Evolutionary conservation across 1,140 invertebrate genomes (phyloP).

Genomic region (Caerostris darwini): DNA sequence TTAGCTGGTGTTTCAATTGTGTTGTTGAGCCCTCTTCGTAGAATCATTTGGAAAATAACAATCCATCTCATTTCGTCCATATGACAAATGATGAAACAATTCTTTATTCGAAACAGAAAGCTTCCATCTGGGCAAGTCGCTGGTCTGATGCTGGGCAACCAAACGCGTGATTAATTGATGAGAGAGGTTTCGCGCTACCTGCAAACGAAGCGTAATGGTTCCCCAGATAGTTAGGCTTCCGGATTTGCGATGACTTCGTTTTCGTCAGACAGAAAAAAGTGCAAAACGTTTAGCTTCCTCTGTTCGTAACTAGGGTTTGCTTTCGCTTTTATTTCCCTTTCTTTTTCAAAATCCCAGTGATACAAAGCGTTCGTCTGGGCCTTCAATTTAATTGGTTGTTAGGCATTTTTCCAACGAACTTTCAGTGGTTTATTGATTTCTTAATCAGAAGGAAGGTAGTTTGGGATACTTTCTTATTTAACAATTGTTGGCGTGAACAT

Average conservation of each 20-base stretch:
- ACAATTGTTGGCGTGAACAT: background rate
- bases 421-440: conserved; percentile 31
- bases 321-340: conserved; percentile 30
- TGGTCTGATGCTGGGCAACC: conserved; percentile 47
- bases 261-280: conserved; percentile 22
- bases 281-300: conserved; percentile 41
- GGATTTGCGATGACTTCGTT: conserved; percentile 51
- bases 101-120: conserved; percentile 61
- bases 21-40: background rate
- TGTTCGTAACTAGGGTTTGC: conserved; percentile 14
- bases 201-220: conserved; percentile 54
- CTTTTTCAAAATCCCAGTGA: conserved; percentile 10
- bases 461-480: background rate
- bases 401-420: conserved; percentile 33
- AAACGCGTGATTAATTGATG: conserved; percentile 60
- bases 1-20: background rate
- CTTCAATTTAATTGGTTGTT: conserved; percentile 50
- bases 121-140: conserved; percentile 19
- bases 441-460: conserved; percentile 10
- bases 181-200: conserved; percentile 26
- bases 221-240: conserved; percentile 45
- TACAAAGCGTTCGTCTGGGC: background rate
- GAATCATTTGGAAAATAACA: conserved; percentile 59
- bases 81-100: conserved; percentile 71
- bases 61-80: conserved; percentile 41